Evolutionary conservation across 92 coral and sea anemone species (phyloP).

Genomic region (Epizoanthus rinbou): DNA sequence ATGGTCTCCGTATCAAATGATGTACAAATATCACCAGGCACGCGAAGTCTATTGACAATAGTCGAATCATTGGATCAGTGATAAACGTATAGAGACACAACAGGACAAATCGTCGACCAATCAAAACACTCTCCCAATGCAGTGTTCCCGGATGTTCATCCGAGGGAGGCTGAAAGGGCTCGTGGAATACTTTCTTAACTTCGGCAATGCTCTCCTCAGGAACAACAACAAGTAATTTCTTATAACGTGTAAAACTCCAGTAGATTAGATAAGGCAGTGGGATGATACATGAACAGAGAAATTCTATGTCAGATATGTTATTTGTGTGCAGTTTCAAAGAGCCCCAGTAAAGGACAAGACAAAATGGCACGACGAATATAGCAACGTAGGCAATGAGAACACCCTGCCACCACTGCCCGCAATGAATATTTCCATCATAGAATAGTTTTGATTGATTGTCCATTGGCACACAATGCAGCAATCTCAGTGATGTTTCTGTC

Average conservation of each 20-base stretch:
- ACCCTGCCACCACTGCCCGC: slow-evolving; percentile 54
- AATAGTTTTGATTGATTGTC: slow-evolving; percentile 26
- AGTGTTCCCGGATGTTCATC: slow-evolving; percentile 34
- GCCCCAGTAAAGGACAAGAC: slow-evolving; percentile 49
- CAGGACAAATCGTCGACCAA: slow-evolving; percentile 42
- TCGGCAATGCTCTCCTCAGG: background rate
- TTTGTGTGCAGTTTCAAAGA: slow-evolving; percentile 31
- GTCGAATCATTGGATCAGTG: slow-evolving; percentile 19
- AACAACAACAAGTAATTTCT: background rate
- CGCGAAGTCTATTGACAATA: slow-evolving; percentile 27
- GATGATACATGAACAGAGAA: slow-evolving; percentile 22
- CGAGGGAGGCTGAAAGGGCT: slow-evolving; percentile 22
- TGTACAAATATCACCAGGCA: slow-evolving; percentile 40
- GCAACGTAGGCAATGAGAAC: slow-evolving; percentile 6
- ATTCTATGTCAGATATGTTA: slow-evolving; percentile 24
- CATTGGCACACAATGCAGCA: slow-evolving; percentile 52
- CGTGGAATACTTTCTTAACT: slow-evolving; percentile 24
- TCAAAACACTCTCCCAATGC: slow-evolving; percentile 51
- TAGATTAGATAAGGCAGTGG: slow-evolving; percentile 27
- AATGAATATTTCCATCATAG: slow-evolving; percentile 33
- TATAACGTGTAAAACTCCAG: slow-evolving; percentile 25
- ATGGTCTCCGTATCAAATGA: slow-evolving; percentile 32
- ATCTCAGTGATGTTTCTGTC: slow-evolving; percentile 49
- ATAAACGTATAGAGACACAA: slow-evolving; percentile 30
- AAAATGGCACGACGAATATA: slow-evolving; percentile 23